Conservation (phyloP, 2,797 vertebrate species). For the Uromys caudimaculatus region DNA sequence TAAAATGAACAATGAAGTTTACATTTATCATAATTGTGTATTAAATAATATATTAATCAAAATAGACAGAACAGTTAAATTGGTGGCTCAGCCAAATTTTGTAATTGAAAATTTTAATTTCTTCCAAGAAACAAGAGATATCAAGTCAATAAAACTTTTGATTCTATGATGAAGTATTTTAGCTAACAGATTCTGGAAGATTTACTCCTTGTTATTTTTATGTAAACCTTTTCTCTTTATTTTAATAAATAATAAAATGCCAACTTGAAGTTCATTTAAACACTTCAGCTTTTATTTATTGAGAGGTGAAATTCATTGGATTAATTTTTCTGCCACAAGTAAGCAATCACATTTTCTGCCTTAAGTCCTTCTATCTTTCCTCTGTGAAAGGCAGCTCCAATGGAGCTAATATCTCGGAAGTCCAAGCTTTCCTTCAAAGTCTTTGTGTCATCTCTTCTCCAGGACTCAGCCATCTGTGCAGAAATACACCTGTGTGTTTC, state of each 20-base stretch:
- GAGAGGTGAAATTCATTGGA: not conserved
- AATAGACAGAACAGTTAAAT: not conserved
- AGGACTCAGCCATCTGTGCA: not conserved
- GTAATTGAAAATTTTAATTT: not conserved
- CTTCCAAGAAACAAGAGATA: not conserved
- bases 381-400: not conserved
- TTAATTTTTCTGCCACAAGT: not conserved
- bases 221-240: not conserved
- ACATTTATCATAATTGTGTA: not conserved
- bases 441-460: not conserved
- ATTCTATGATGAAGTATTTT: not conserved
- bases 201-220: slow-evolving; percentile 37
- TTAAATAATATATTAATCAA: not conserved
- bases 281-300: not conserved
- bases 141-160: not conserved
- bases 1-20: not conserved
- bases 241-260: not conserved
- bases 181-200: not conserved
- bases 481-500: not conserved
- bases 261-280: not conserved
- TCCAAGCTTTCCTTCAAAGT: not conserved
- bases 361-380: not conserved
- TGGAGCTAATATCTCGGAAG: not conserved
- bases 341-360: not conserved
- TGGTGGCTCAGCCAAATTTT: not conserved